phyloP scores from a whole-genome alignment of 2,888 invertebrate species.

The Drosophila meridiana region DNA sequence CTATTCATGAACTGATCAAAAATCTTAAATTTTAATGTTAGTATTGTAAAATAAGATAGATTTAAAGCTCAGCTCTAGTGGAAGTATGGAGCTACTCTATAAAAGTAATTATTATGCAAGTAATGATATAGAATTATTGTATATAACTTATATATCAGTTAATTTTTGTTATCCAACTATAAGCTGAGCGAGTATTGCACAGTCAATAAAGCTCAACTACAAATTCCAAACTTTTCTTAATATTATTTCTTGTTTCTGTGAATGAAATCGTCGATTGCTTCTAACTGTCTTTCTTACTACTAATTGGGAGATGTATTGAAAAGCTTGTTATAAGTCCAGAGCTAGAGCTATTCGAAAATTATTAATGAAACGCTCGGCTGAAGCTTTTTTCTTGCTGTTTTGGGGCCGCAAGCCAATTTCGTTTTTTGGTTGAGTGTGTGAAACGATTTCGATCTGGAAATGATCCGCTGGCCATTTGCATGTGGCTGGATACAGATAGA shows the following conservation, averaged over 20 bases:
- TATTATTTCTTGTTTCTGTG: conserved; percentile 34
- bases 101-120: too few relatives aligned
- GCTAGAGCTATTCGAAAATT: conserved; percentile 48
- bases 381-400: conserved; percentile 21
- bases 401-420: conserved; percentile 49
- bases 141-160: not conserved
- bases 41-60: too few relatives aligned
- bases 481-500: conserved; percentile 37
- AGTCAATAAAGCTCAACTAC: not conserved
- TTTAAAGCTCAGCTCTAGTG: too few relatives aligned
- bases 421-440: conserved; percentile 62
- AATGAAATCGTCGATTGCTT: conserved; percentile 62
- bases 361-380: conserved; percentile 62
- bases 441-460: conserved; percentile 54
- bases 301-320: conserved; percentile 38
- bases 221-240: not conserved
- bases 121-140: too few relatives aligned
- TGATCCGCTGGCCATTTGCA: conserved; percentile 57
- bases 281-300: conserved; percentile 63
- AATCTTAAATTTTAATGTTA: too few relatives aligned
- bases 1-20: too few relatives aligned
- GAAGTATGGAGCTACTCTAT: too few relatives aligned
- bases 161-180: not conserved
- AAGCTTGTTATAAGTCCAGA: conserved; percentile 25
- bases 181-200: not conserved